Percentiles rank a stretch among this genome's conserved stretches.
These are phyloP conservation scores for Coronaproctus castanopsis DNA, from an alignment of 2,888 invertebrate species.

Conservation along the genomic window DNA sequence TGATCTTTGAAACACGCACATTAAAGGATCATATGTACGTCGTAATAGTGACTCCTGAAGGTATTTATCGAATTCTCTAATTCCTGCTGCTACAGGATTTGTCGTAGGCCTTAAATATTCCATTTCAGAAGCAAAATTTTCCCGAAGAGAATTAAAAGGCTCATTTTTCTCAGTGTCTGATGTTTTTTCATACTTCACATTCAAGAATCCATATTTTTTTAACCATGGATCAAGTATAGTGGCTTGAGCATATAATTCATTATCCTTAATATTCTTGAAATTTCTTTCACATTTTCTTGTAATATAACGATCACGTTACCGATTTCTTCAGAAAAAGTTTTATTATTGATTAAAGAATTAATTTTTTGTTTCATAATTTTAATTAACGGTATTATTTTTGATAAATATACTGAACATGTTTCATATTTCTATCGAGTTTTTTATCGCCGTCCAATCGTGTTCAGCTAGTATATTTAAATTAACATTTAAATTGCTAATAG, in stretches of 20 bases:
- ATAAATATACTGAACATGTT: too few species aligned
- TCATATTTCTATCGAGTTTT: too few species aligned
- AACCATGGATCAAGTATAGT: conserved; percentile 26
- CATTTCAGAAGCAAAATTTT: background rate
- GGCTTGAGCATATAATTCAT: background rate
- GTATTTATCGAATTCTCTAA: background rate
- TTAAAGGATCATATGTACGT: background rate
- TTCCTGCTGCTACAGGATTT: background rate
- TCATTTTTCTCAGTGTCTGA: background rate
- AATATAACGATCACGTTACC: too few species aligned
- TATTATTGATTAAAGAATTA: too few species aligned
- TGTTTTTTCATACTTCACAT: background rate
- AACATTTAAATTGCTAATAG: too few species aligned
- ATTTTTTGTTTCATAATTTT: too few species aligned
- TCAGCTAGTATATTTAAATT: too few species aligned
- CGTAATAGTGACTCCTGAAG: background rate
- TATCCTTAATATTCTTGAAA: conserved; percentile 27
- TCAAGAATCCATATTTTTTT: background rate
- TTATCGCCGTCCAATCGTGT: too few species aligned
- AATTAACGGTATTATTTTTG: too few species aligned
- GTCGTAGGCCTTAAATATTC: background rate
- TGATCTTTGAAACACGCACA: background rate
- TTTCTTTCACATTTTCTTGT: too few species aligned
- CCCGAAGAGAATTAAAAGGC: too few species aligned
- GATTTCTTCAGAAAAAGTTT: too few species aligned